Base-by-base conservation (phyloP, 2,888 invertebrate genomes). In the Drosophila dives region DNA sequence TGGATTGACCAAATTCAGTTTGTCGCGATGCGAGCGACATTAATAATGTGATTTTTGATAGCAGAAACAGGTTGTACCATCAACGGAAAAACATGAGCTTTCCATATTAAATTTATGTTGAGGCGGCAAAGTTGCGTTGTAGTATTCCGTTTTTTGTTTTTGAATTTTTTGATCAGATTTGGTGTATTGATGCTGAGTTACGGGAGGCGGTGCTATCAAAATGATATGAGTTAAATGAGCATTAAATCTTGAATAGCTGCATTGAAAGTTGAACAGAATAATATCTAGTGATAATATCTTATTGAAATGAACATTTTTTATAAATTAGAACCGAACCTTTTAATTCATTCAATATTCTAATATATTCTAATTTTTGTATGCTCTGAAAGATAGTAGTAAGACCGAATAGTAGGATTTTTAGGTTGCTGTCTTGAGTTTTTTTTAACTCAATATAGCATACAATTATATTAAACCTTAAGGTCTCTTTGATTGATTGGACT, bases 41-140 rank as follows among this genome's bases (percentile, higher is more conserved):
- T 72, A 83, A 85, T 86, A 83, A 87, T 80, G 75, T 83, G 86
- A 85, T 85, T 81, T 72, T 74, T 74, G 86, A 89, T 86, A 80
- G 67, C 34, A 50, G 45, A 40, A 85, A 83, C 87, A 83, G 85
- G 89, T 89, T 89, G 75, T 73, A 20, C 54, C 72, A 73, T 75
- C 85, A 49, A 23, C 64, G 40, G 40, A 63, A 62, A 54, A 86
- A 77, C 84, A 76, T 80, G 80, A 79, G 84, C 89, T 89, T 85
- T 86, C 83, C 81, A 83, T 80, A 77, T 82, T 73, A 32, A 82
- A 77, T 80, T 68, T 64, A 68, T 83, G 66, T 72, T 68, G 38
- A 20, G 56, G 59, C 72, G 56, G 75, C 64, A 55, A 33, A 49
- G 45, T 56, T 59, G 40, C n/a, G 55, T 63, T 67, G 20, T 42